Evolutionary conservation across 2,797 vertebrate species (phyloP).

Genomic region (Gouania willdenowi): DNA sequence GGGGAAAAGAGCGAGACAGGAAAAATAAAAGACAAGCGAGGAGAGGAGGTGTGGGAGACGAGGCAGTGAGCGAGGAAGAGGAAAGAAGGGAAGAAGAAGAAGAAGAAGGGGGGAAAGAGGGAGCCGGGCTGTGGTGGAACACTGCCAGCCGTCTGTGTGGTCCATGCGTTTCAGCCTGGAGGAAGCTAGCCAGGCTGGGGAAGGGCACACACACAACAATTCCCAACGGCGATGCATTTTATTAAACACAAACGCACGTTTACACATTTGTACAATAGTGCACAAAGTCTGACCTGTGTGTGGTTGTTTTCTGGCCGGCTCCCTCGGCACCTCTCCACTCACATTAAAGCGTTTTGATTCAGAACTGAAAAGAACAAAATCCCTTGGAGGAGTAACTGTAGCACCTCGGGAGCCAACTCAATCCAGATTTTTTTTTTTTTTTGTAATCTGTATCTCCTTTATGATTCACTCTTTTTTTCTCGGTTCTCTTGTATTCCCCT

Average conservation of each 20-base stretch:
- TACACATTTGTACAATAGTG: slow-evolving; percentile 42
- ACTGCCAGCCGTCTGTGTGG: slow-evolving; percentile 82
- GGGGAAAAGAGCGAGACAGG: slow-evolving; percentile 3
- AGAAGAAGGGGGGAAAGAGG: slow-evolving; percentile 47
- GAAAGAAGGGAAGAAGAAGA: slow-evolving; percentile 50
- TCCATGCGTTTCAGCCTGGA: slow-evolving; percentile 78
- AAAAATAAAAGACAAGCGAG: slow-evolving; percentile 6
- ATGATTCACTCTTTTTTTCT: slow-evolving; percentile 18
- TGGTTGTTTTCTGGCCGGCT: slow-evolving; percentile 27
- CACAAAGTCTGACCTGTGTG: slow-evolving; percentile 33
- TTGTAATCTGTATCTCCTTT: slow-evolving; percentile 41
- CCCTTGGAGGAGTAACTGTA: slow-evolving; percentile 31
- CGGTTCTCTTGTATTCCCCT: slow-evolving; percentile 31
- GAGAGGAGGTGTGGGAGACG: slow-evolving; percentile 41
- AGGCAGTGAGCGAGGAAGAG: slow-evolving; percentile 37
- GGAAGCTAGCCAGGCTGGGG: slow-evolving; percentile 75
- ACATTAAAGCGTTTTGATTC: slow-evolving; percentile 54
- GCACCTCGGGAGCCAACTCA: slow-evolving; percentile 15
- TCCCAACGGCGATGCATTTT: slow-evolving; percentile 59
- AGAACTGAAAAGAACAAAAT: slow-evolving; percentile 47
- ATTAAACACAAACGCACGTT: slow-evolving; percentile 59
- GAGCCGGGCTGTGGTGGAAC: slow-evolving; percentile 72
- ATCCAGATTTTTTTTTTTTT: slow-evolving; percentile 21
- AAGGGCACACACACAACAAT: slow-evolving; percentile 58
- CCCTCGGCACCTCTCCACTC: slow-evolving; percentile 41